These are phyloP conservation scores for Gallinago undulata DNA, from an alignment of 2,113 vertebrate genomes.

Conservation along the genomic window DNA sequence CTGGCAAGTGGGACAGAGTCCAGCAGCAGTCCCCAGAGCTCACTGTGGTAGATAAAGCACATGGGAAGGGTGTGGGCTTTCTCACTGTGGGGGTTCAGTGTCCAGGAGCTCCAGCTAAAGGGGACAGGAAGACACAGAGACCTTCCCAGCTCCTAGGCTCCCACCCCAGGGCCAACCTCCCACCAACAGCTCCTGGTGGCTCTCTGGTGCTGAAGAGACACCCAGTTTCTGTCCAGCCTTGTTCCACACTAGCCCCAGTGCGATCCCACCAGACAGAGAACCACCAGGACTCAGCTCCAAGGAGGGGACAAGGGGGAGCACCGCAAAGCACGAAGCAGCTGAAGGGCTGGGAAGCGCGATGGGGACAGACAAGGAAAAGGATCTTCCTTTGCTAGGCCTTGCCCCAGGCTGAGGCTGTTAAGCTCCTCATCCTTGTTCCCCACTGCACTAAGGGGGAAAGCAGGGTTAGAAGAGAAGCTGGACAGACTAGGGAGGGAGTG, in stretches of 20 bases:
- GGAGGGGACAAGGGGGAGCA: background rate
- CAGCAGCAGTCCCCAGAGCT: background rate
- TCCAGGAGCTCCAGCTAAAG: background rate
- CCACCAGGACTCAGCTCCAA: background rate
- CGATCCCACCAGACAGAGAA: background rate
- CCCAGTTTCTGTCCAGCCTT: background rate
- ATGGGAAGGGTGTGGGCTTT: background rate
- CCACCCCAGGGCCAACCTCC: background rate
- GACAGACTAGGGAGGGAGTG: background rate
- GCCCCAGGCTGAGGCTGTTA: background rate
- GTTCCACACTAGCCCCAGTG: background rate
- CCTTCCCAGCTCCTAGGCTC: background rate
- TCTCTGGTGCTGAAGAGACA: background rate
- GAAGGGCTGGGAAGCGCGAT: background rate
- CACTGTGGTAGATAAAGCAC: background rate
- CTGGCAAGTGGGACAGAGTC: background rate
- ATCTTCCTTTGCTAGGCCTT: background rate
- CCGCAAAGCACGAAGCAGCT: background rate
- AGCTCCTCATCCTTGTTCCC: background rate
- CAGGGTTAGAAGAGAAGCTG: conserved; percentile 27
- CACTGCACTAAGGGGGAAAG: background rate
- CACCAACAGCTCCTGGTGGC: background rate
- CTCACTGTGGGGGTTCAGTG: accelerated
- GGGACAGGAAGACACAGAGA: background rate
- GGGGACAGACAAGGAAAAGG: background rate